Conservation (phyloP, 1,140 invertebrate genomes). For the Caerostris darwini region DNA sequence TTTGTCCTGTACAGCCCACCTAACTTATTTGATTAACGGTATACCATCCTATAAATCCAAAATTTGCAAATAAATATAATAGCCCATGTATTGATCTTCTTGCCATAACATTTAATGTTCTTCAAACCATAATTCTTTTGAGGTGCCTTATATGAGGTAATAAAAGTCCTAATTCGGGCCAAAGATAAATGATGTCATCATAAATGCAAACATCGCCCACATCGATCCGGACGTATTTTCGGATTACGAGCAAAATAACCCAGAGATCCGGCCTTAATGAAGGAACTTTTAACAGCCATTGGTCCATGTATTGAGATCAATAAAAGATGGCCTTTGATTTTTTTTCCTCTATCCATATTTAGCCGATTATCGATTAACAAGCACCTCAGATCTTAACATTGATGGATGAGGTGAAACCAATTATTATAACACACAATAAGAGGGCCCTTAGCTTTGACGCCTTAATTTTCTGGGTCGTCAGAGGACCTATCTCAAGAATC, state of each 20-base stretch:
- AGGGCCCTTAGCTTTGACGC: too few species aligned
- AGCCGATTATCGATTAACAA: background rate
- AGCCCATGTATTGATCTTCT: background rate
- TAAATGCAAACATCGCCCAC: conserved; percentile 27
- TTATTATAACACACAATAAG: background rate
- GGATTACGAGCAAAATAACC: background rate
- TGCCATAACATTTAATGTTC: background rate
- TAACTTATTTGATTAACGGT: too few species aligned
- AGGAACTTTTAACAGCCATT: background rate
- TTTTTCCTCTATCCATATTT: background rate
- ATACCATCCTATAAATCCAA: too few species aligned
- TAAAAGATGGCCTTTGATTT: background rate
- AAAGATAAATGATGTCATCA: conserved; percentile 7
- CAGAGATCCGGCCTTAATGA: background rate
- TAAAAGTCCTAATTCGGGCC: background rate
- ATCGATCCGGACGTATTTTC: background rate
- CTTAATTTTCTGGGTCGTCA: too few species aligned
- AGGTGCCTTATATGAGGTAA: background rate
- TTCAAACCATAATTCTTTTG: background rate
- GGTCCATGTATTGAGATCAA: background rate
- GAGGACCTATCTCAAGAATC: too few species aligned
- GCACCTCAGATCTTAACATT: background rate
- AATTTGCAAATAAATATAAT: background rate
- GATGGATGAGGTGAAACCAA: background rate
- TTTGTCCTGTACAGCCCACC: too few species aligned